phyloP scores from a whole-genome alignment of 2,797 vertebrate species.

The Gymnoscopelus microlampas region DNA sequence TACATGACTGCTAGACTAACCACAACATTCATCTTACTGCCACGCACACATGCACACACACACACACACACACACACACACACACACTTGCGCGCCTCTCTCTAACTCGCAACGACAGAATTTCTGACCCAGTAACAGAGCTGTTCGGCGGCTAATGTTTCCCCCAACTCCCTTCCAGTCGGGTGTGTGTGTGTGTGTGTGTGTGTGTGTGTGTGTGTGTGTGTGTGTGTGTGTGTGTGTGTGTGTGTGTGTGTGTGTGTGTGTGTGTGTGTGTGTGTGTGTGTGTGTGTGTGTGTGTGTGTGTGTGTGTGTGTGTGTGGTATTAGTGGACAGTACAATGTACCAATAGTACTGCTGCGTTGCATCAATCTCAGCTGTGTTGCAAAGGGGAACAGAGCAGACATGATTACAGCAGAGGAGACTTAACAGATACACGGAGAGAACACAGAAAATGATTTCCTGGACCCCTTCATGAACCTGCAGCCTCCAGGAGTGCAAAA shows the following conservation, averaged over 20 bases:
- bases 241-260: not conserved
- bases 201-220: conserved; percentile 9
- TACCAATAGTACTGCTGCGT: not conserved
- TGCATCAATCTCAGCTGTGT: too few relatives aligned
- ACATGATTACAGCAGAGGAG: too few relatives aligned
- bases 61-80: conserved; percentile 5
- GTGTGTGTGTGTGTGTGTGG: conserved; percentile 3
- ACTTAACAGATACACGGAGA: not conserved
- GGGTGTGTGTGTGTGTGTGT: conserved; percentile 16
- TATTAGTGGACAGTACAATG: too few relatives aligned
- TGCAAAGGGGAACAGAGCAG: too few relatives aligned
- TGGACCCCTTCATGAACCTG: too few relatives aligned
- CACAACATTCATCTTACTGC: conserved; percentile 48
- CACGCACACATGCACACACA: conserved; percentile 18
- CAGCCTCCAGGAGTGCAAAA: too few relatives aligned
- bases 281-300: not conserved
- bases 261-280: not conserved
- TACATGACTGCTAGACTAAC: conserved; percentile 63
- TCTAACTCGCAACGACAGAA: conserved; percentile 44
- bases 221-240: not conserved
- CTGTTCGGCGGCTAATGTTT: conserved; percentile 3
- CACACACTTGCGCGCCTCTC: not conserved
- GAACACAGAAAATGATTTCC: not conserved
- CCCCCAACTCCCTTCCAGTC: conserved; percentile 10
- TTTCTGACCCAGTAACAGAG: conserved; percentile 41